These are phyloP conservation scores for Coremacera marginata DNA, from an alignment of 2,888 invertebrate species.

Conservation along the genomic window DNA sequence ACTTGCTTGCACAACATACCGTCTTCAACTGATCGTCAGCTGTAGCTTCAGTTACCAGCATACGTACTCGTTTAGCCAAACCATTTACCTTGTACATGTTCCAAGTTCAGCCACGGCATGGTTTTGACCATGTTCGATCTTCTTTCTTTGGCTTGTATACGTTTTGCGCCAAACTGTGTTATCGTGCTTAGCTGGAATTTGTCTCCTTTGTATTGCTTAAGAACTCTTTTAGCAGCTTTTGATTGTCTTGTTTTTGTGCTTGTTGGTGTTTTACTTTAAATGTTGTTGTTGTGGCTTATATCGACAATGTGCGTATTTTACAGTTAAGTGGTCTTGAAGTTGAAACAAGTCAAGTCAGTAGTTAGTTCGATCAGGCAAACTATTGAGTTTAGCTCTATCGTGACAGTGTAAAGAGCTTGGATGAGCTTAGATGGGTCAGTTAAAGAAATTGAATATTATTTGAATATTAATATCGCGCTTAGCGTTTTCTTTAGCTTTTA, in stretches of 20 bases:
- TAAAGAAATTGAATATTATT: not conserved
- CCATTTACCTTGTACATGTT: not conserved
- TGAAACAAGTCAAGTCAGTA: slow-evolving; percentile 8
- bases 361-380: too few species aligned
- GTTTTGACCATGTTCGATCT: slow-evolving; percentile 28
- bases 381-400: too few species aligned
- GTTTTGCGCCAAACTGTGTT: not conserved
- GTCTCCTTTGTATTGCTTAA: not conserved
- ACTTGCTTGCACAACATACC: slow-evolving; percentile 65
- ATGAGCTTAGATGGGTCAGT: not conserved
- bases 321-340: slow-evolving; percentile 23
- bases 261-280: not conserved
- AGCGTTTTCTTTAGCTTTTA: too few species aligned
- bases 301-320: slow-evolving; percentile 19
- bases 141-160: slow-evolving; percentile 3
- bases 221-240: slow-evolving; percentile 7
- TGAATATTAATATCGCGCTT: too few species aligned
- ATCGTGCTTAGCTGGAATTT: slow-evolving; percentile 4
- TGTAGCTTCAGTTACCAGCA: slow-evolving; percentile 63
- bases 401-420: too few species aligned
- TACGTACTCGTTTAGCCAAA: slow-evolving; percentile 48
- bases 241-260: slow-evolving; percentile 11
- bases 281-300: not conserved
- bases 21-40: slow-evolving; percentile 65
- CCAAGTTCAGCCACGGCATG: slow-evolving; percentile 7